Evolutionary conservation across 2,797 vertebrate genomes (phyloP), one percentile per base, ranked within the genome.

Genomic region (Paedocypris micromegethes): DNA sequence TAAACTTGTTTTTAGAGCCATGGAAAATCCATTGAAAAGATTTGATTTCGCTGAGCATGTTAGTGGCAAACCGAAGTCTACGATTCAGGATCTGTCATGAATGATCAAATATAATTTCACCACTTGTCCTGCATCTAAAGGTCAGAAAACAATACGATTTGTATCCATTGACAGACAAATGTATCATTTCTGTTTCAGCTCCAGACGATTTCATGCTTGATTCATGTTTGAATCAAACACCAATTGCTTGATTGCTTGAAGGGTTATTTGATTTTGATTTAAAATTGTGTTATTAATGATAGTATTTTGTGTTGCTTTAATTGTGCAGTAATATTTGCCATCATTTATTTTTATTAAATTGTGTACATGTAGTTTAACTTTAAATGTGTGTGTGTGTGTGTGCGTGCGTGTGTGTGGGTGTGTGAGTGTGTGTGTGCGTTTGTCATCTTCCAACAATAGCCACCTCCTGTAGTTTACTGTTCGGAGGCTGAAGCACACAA

Each of bases 141-240:
- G 68, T 70, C 68, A 70, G 61, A 63, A 64, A 57, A 64, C 68
- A 64, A 70, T 56, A n/a, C 3, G 37, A 52, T 51, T 70, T 63
- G 44, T 9, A 64, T 51, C 60, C 44, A 58, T 57, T 64, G 60
- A 58, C 42, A 58, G 47, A 57, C 39, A 51, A 46, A 64, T 70
- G 51, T 51, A 70, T 64, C 37, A 58, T 55, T 44, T 8, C 50
- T 5, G 3, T n/a, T n/a, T 23, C 23, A 23, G 23, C 23, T 23
- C 23, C 23, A 23, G 23, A 23, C 23, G 23, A 23, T 23, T 23
- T 23, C 23, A 23, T 23, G 23, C 23, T 23, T 23, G 23, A 23
- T 23, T 23, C 23, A 23, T 23, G 23, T 23, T 23, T 23, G 23
- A 23, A 23, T 23, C 23, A 23, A 23, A 23, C 23, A 23, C 23